These are phyloP conservation scores for Prionailurus viverrinus DNA, from an alignment of 2,113 vertebrate species.

Conservation along the genomic window DNA sequence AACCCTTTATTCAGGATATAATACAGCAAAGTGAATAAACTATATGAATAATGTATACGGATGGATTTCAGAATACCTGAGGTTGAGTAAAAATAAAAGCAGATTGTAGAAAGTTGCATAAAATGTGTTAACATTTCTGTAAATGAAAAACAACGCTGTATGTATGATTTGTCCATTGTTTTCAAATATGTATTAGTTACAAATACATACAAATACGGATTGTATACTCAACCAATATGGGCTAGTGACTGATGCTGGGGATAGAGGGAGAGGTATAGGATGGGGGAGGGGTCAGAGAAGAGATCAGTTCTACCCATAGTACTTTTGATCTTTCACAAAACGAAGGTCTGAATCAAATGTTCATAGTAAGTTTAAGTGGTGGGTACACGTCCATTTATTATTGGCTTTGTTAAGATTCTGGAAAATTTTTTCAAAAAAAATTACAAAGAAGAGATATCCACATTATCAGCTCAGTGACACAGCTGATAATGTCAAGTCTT, in stretches of 20 bases:
- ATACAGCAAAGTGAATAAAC: not conserved
- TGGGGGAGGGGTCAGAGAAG: not conserved
- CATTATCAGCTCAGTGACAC: not conserved
- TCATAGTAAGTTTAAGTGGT: not conserved
- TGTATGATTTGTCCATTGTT: not conserved
- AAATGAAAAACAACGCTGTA: not conserved
- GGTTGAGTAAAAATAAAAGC: not conserved
- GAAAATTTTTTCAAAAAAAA: not conserved
- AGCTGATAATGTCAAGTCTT: not conserved
- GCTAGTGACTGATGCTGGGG: not conserved
- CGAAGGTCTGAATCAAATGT: not conserved
- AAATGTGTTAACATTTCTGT: not conserved
- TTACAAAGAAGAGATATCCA: not conserved
- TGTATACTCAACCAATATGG: not conserved
- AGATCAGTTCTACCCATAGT: not conserved
- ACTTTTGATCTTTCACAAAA: conserved; percentile 8
- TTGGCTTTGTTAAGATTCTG: conserved; percentile 22
- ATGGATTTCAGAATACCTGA: not conserved
- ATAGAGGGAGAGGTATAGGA: not conserved
- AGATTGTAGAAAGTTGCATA: not conserved
- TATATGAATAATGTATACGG: not conserved
- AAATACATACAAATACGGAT: not conserved
- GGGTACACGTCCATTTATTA: not conserved
- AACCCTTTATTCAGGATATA: not conserved
- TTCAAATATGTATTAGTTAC: not conserved